Percentiles rank a stretch among this genome's conserved stretches.
These are phyloP conservation scores for Centropristis striata DNA, from an alignment of 2,113 vertebrate species.

Conservation along the genomic window DNA sequence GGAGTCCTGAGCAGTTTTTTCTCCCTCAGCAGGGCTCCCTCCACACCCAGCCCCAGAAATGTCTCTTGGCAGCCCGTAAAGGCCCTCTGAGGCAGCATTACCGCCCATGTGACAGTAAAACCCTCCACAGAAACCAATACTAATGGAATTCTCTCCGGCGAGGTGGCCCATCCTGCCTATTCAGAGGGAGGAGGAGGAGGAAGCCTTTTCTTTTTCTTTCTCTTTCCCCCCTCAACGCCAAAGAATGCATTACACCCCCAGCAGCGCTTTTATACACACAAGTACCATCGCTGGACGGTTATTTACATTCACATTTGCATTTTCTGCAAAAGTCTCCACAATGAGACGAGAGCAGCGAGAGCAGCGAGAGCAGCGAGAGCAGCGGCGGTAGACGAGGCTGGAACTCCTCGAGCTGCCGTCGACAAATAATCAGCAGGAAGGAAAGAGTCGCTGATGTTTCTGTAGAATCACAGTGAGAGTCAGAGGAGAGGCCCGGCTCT, in stretches of 20 bases:
- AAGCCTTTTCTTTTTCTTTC: slow-evolving; percentile 24
- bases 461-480: slow-evolving; percentile 35
- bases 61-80: slow-evolving; percentile 61
- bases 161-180: slow-evolving; percentile 57
- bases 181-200: slow-evolving; percentile 47
- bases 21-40: slow-evolving; percentile 48
- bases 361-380: too few species aligned
- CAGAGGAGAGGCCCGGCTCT: slow-evolving; percentile 30
- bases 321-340: slow-evolving; percentile 24
- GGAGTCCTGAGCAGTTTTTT: slow-evolving; percentile 23
- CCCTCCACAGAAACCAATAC: slow-evolving; percentile 60
- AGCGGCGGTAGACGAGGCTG: slow-evolving; percentile 4
- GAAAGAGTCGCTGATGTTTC: slow-evolving; percentile 27
- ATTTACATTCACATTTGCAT: slow-evolving; percentile 67
- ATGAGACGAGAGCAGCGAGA: too few species aligned
- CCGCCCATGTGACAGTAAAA: slow-evolving; percentile 65
- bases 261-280: slow-evolving; percentile 46
- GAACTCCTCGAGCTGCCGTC: slow-evolving; percentile 25
- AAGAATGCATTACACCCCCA: slow-evolving; percentile 53
- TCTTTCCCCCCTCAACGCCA: not conserved
- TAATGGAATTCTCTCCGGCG: slow-evolving; percentile 62
- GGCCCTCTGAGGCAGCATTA: slow-evolving; percentile 55
- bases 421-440: slow-evolving; percentile 38
- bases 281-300: slow-evolving; percentile 42
- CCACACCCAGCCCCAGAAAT: slow-evolving; percentile 50